phyloP scores from a whole-genome alignment of 1,140 invertebrate species.

The Lethocerus indicus region DNA sequence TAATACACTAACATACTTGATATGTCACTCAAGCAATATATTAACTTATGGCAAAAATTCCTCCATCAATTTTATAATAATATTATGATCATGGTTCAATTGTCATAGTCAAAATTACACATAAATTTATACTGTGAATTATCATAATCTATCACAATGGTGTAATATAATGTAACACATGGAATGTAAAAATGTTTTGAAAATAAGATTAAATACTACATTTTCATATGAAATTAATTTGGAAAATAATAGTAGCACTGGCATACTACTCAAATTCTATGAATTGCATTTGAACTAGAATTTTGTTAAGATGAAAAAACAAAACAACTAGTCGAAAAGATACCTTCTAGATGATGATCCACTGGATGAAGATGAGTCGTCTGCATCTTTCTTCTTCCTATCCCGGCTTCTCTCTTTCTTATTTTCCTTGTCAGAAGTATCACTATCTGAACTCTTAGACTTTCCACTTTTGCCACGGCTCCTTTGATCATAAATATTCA shows the following conservation, averaged over 20 bases:
- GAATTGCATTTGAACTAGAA: neutral
- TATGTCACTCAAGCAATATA: too few relatives aligned
- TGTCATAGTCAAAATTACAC: neutral
- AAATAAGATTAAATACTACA: neutral
- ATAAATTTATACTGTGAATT: neutral
- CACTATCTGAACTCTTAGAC: constrained; percentile 17
- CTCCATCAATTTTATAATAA: neutral
- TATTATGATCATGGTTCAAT: neutral
- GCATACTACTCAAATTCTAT: neutral
- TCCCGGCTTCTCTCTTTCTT: constrained; percentile 19
- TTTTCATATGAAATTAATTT: neutral
- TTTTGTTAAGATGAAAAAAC: neutral
- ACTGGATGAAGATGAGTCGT: constrained; percentile 16
- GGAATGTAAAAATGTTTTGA: neutral
- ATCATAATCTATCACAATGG: neutral
- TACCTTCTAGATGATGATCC: constrained; percentile 14
- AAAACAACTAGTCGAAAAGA: neutral
- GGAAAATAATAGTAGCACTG: neutral
- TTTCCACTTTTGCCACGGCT: constrained; percentile 10
- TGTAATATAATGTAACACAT: neutral
- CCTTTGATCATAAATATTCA: too few relatives aligned
- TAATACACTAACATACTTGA: neutral
- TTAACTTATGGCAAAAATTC: too few relatives aligned
- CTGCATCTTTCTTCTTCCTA: constrained; percentile 17
- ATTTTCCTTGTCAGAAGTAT: constrained; percentile 19